Base-by-base conservation (phyloP, 2,113 vertebrate genomes). In the Cisticola juncidis region DNA sequence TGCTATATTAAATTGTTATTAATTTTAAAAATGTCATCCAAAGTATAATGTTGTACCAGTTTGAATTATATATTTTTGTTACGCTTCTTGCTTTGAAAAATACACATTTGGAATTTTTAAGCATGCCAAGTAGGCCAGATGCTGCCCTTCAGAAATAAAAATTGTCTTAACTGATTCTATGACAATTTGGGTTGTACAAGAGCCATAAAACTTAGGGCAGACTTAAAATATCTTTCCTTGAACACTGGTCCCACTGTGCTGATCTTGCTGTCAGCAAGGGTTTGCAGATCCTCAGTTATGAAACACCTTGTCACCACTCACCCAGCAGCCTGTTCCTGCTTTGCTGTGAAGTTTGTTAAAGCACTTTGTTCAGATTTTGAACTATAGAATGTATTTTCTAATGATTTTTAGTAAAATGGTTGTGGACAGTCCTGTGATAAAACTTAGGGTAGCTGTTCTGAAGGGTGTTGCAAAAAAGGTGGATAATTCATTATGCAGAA, bases 131-230 rank as follows among this genome's bases (percentile, higher is more conserved):
- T 94, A 86, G 91, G 82, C 80, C 82, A 96, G 89, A 95, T 92
- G 77, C 73, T 97, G 79, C 66, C 83, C 95, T 97, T 97, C 96
- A 79, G 88, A 93, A 95, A 72, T 70, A 94, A 97, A 93, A 94
- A 93, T 77, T 81, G 48, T 70, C 71, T 81, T 96, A 92, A 94
- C 66, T 62, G 64, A 87, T 91, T 84, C 61, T 13, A 4, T 50
- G 72, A 84, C 2, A 31, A 86, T 71, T 68, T 11, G 21, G 28
- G 61, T 69, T 95, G 68, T 71, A 94, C 79, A 90, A 73, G 77
- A 96, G 85, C 86, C 5, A 0, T 88, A 86, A 93, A 64, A 86
- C 94, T 95, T 86, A 88, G 95, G 76, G 81, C 76, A 92, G 85
- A 68, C 82, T 95, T 93, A 94, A 94, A 96, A 94, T 95, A 95